Evolutionary conservation across 2,797 vertebrate species (phyloP).

Genomic region (Emys orbicularis): DNA sequence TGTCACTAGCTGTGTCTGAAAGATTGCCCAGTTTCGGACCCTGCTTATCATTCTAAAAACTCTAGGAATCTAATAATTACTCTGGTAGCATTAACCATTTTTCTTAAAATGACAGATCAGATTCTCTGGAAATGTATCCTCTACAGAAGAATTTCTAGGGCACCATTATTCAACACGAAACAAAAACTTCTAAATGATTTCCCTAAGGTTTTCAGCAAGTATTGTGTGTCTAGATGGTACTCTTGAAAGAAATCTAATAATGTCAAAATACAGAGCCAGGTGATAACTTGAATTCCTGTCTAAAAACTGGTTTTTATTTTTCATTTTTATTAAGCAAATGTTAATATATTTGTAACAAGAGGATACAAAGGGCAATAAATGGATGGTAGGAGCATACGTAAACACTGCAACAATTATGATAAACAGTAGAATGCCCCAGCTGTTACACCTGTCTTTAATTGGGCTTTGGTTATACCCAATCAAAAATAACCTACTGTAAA

Average conservation of each 20-base stretch:
- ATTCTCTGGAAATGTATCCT: not conserved
- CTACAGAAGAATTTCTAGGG: not conserved
- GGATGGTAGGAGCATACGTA: not conserved
- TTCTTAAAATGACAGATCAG: not conserved
- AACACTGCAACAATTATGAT: not conserved
- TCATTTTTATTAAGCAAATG: not conserved
- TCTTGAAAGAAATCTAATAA: not conserved
- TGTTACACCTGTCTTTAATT: not conserved
- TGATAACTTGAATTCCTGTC: not conserved
- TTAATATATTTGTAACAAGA: not conserved
- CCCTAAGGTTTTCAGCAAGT: not conserved
- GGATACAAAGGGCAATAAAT: not conserved
- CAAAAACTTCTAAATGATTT: not conserved
- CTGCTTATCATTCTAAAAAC: not conserved
- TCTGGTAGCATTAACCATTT: not conserved
- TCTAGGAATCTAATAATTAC: accelerated
- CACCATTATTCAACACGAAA: not conserved
- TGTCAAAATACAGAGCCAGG: not conserved
- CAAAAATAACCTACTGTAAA: not conserved
- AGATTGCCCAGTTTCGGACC: not conserved
- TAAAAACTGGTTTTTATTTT: not conserved
- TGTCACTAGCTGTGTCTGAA: not conserved
- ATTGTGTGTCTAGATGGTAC: not conserved
- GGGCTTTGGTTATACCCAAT: not conserved
- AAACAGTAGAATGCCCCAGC: not conserved